Evolutionary conservation across 2,888 invertebrate species (phyloP).

Genomic region (Drosophila sordidula): DNA sequence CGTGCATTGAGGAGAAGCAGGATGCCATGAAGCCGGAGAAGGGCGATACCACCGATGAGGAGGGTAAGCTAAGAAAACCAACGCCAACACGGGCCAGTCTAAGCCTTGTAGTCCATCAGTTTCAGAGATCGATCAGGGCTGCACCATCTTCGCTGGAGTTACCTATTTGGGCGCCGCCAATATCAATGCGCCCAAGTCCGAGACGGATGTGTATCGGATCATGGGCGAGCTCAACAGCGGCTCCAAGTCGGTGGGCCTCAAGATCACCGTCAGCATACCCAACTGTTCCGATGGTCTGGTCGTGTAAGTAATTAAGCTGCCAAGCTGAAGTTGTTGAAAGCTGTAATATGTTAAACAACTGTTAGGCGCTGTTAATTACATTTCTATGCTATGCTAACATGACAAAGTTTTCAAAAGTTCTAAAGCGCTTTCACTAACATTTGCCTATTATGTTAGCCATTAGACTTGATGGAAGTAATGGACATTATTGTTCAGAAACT

Average conservation of each 20-base stretch:
- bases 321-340: not conserved
- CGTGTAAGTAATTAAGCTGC: slow-evolving; percentile 88
- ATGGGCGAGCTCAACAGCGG: slow-evolving; percentile 95
- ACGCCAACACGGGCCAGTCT: no score
- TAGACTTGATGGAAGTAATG: not conserved
- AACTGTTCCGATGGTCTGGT: slow-evolving; percentile 96
- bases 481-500: not conserved
- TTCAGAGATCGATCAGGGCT: slow-evolving; percentile 94
- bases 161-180: slow-evolving; percentile 96
- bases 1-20: slow-evolving; percentile 88
- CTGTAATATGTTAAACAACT: not conserved
- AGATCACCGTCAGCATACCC: slow-evolving; percentile 96
- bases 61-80: slow-evolving; percentile 87
- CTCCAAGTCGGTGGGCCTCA: slow-evolving; percentile 89
- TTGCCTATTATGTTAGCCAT: not conserved
- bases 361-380: not conserved
- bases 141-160: slow-evolving; percentile 96
- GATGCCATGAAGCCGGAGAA: slow-evolving; percentile 91
- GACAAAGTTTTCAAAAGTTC: not conserved
- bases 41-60: slow-evolving; percentile 90
- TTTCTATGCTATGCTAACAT: not conserved
- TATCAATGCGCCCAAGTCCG: slow-evolving; percentile 96
- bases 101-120: slow-evolving; percentile 84
- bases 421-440: not conserved
- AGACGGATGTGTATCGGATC: slow-evolving; percentile 95